These are phyloP conservation scores for Pteromalus puparum DNA, from an alignment of 1,140 invertebrate genomes.

Conservation along the genomic window DNA sequence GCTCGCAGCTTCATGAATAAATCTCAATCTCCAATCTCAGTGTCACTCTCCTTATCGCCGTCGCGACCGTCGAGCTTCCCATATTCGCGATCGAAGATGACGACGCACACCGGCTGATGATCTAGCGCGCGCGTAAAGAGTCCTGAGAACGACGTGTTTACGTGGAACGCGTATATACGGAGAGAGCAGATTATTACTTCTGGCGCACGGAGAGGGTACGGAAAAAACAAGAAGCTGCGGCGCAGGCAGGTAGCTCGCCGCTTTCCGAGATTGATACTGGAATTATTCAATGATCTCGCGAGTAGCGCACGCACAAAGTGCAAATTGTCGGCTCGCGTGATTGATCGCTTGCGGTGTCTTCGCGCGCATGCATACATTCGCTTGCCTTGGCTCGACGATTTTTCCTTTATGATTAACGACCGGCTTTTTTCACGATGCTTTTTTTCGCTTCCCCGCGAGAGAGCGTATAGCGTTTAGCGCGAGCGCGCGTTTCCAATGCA, in stretches of 20 bases:
- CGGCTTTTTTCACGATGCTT: background rate
- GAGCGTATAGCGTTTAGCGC: too few species aligned
- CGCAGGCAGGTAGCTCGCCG: background rate
- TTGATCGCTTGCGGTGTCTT: constrained; percentile 45
- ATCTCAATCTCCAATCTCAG: constrained; percentile 48
- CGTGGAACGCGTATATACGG: background rate
- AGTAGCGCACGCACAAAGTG: constrained; percentile 17
- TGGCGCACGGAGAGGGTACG: background rate
- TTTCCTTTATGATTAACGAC: constrained; percentile 46
- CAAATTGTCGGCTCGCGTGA: constrained; percentile 47
- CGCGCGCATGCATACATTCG: background rate
- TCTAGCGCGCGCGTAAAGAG: background rate
- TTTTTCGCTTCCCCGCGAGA: background rate
- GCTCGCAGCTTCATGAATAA: constrained; percentile 42
- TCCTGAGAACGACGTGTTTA: constrained; percentile 8
- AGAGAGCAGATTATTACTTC: background rate
- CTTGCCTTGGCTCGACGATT: constrained; percentile 29
- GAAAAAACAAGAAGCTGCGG: background rate
- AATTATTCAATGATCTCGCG: constrained; percentile 48
- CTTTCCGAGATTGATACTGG: constrained; percentile 44
- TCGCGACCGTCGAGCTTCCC: background rate
- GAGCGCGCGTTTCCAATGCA: constrained; percentile 31
- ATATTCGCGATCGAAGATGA: constrained; percentile 45
- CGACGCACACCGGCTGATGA: constrained; percentile 15
- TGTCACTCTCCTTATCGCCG: constrained; percentile 27